These are phyloP conservation scores for Lucifuga dentata DNA, from an alignment of 2,113 vertebrate genomes.

Conservation along the genomic window DNA sequence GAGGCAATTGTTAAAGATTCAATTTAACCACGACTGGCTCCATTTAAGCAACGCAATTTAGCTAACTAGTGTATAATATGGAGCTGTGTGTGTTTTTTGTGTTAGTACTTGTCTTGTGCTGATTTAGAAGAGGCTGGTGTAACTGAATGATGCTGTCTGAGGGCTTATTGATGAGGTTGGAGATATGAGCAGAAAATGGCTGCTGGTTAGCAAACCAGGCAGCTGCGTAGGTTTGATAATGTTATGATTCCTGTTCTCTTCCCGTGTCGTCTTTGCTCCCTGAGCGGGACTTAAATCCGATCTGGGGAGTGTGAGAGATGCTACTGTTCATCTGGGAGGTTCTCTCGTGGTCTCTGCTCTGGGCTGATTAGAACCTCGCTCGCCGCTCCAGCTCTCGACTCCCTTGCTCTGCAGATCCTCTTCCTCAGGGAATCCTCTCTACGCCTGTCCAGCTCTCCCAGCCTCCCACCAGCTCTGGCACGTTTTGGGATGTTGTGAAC, in stretches of 20 bases:
- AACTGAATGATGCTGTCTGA: constrained; percentile 30
- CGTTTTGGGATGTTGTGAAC: constrained; percentile 30
- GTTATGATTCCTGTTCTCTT: constrained; percentile 50
- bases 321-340: constrained; percentile 67
- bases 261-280: constrained; percentile 41
- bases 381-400: constrained; percentile 63
- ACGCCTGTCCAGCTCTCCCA: constrained; percentile 19
- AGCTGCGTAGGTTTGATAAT: constrained; percentile 71
- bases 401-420: constrained; percentile 44
- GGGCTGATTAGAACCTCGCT: constrained; percentile 71
- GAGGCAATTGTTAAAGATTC: constrained; percentile 59
- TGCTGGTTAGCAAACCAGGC: constrained; percentile 47
- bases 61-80: constrained; percentile 21
- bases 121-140: constrained; percentile 39
- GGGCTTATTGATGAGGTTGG: constrained; percentile 43
- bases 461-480: constrained; percentile 39
- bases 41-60: constrained; percentile 39
- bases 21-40: constrained; percentile 57
- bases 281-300: constrained; percentile 58
- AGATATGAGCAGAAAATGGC: constrained; percentile 63
- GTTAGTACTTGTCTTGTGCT: constrained; percentile 46
- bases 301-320: constrained; percentile 47
- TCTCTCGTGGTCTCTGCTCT: constrained; percentile 50
- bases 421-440: constrained; percentile 50
- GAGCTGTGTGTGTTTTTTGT: constrained; percentile 40